phyloP scores from a whole-genome alignment of 2,113 vertebrate genomes.

The Hypocryptadius cinnamomeus region DNA sequence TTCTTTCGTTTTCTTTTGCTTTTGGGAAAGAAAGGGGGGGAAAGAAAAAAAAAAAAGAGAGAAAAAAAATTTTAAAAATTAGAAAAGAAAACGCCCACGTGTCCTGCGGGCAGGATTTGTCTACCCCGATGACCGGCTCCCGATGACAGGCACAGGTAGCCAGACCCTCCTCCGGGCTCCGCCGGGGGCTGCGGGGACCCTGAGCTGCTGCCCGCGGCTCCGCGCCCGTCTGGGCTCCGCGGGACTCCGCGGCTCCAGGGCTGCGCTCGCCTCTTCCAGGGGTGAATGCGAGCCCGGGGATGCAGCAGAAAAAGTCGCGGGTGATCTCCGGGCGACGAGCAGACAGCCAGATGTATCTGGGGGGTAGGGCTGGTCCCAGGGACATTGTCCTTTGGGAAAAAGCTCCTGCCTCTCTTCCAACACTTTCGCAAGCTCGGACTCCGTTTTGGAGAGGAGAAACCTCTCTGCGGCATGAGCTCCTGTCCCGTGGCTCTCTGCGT shows the following conservation, averaged over 20 bases:
- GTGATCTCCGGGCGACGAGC: not conserved
- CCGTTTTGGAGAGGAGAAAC: not conserved
- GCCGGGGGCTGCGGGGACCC: not conserved
- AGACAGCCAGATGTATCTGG: not conserved
- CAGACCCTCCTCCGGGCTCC: not conserved
- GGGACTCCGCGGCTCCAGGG: not conserved
- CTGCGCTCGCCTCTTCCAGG: not conserved
- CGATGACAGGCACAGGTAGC: not conserved
- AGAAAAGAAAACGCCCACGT: not conserved
- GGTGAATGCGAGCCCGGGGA: not conserved
- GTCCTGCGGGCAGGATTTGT: not conserved
- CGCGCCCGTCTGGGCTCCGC: not conserved
- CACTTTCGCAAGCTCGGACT: not conserved
- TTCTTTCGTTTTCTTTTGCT: not conserved
- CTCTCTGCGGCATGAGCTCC: not conserved
- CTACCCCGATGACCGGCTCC: not conserved
- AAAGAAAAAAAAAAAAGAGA: accelerated
- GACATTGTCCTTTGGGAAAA: not conserved
- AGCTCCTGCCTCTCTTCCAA: not conserved
- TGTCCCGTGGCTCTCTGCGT: not conserved
- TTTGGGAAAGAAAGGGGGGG: not conserved
- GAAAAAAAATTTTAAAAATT: accelerated
- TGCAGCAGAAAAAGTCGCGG: not conserved
- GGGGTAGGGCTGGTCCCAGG: not conserved
- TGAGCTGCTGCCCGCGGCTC: not conserved